Evolutionary conservation across 1,140 invertebrate genomes (phyloP).

Genomic region (Neodiprion pinetum): DNA sequence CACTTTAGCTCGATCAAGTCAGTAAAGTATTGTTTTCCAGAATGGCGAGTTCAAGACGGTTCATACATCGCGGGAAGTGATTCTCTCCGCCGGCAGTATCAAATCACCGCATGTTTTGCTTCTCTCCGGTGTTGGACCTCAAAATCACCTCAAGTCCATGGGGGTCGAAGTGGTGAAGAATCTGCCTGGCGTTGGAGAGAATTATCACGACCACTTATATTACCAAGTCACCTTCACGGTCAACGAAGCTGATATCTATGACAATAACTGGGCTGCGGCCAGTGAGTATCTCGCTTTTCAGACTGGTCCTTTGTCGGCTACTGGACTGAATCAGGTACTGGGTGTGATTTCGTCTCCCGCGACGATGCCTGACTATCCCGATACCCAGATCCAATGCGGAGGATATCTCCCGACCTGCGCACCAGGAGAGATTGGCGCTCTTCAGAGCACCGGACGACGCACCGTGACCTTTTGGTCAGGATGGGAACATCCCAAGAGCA

Average conservation of each 20-base stretch:
- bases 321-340: slow-evolving; percentile 70
- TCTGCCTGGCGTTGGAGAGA: slow-evolving; percentile 65
- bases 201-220: slow-evolving; percentile 61
- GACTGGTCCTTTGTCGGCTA: slow-evolving; percentile 78
- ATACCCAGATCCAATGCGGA: slow-evolving; percentile 60
- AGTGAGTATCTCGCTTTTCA: slow-evolving; percentile 58
- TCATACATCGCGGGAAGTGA: slow-evolving; percentile 54
- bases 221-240: slow-evolving; percentile 41
- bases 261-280: slow-evolving; percentile 24
- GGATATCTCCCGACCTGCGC: slow-evolving; percentile 54
- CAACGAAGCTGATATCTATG: not conserved
- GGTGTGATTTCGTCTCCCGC: slow-evolving; percentile 66
- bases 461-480: slow-evolving; percentile 66
- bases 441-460: slow-evolving; percentile 48
- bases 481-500: slow-evolving; percentile 75
- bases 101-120: slow-evolving; percentile 63
- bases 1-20: slow-evolving; percentile 13
- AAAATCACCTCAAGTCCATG: slow-evolving; percentile 53
- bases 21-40: slow-evolving; percentile 41
- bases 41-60: slow-evolving; percentile 49
- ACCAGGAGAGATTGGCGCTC: slow-evolving; percentile 41
- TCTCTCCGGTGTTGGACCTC: slow-evolving; percentile 66
- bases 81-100: slow-evolving; percentile 56
- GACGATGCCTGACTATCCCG: slow-evolving; percentile 59
- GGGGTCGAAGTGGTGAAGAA: slow-evolving; percentile 50